A percentile compares a stretch with the other conserved stretches of the same genome.
phyloP scores from a whole-genome alignment of 2,113 vertebrate species.

The Vidua chalybeata region DNA sequence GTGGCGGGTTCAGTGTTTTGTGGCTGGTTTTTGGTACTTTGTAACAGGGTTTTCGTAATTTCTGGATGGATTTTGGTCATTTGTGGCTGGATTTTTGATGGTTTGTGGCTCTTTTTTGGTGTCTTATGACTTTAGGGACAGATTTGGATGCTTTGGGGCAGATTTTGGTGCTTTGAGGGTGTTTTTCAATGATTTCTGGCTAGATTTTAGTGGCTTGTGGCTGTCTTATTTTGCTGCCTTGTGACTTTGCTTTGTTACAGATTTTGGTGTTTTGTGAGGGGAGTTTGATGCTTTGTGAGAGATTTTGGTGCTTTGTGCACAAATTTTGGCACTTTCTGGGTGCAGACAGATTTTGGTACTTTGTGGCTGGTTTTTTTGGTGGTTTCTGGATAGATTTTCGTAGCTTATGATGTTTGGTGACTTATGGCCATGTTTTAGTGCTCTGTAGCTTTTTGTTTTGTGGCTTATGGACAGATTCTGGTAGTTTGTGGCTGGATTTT shows the following conservation, averaged over 20 bases:
- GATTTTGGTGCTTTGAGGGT: background rate
- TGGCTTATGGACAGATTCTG: background rate
- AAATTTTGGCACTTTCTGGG: too few relatives aligned
- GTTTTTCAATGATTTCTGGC: background rate
- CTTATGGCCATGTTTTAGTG: background rate
- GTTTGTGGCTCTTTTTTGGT: background rate
- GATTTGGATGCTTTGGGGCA: background rate
- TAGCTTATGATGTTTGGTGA: background rate
- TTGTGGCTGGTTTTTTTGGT: background rate
- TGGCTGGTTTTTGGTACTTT: background rate
- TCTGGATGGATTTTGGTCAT: background rate
- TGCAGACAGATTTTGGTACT: too few relatives aligned
- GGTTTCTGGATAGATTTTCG: background rate
- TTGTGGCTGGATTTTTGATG: background rate
- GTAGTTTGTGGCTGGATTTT: background rate
- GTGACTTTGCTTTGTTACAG: background rate
- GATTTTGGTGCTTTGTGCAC: background rate
- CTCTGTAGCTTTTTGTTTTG: background rate
- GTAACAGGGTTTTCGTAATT: accelerated
- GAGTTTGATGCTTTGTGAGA: too few relatives aligned
- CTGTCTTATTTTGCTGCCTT: background rate
- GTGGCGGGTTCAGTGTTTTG: accelerated
- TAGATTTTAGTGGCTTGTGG: background rate
- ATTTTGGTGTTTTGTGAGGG: background rate
- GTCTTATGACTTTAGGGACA: background rate